These are phyloP conservation scores for Nothobranchius kuhntae DNA, from an alignment of 2,113 vertebrate genomes.

Conservation along the genomic window DNA sequence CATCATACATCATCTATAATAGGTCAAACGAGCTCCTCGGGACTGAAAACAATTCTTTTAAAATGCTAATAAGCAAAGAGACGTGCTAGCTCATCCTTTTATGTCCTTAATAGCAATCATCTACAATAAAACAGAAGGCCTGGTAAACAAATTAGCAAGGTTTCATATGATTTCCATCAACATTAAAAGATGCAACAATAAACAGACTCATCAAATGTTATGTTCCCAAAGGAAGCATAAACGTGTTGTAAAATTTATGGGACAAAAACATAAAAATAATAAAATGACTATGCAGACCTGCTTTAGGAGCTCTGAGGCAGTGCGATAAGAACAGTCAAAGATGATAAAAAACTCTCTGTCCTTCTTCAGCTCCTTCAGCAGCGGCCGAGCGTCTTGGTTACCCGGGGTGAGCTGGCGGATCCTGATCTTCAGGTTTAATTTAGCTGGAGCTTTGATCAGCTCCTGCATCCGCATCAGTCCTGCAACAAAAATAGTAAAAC, in stretches of 20 bases:
- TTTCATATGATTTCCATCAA: slow-evolving; percentile 1
- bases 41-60: slow-evolving; percentile 1
- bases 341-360: slow-evolving; percentile 94
- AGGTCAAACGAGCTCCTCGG: neutral
- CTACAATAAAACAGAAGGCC: neutral
- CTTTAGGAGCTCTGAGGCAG: slow-evolving; percentile 91
- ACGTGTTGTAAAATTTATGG: slow-evolving; percentile 1
- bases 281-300: slow-evolving; percentile 79
- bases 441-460: slow-evolving; percentile 97
- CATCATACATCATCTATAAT: neutral
- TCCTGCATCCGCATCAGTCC: slow-evolving; percentile 97
- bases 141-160: slow-evolving; percentile 11
- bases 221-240: slow-evolving; percentile 9
- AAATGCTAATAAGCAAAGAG: neutral
- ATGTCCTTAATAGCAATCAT: neutral
- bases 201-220: neutral
- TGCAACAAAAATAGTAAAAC: slow-evolving; percentile 60
- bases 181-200: slow-evolving; percentile 1
- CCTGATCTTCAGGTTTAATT: slow-evolving; percentile 94
- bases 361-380: slow-evolving; percentile 98
- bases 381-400: slow-evolving; percentile 89
- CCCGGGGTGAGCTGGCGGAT: slow-evolving; percentile 93
- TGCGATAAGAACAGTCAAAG: slow-evolving; percentile 94
- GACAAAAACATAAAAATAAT: neutral
- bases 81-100: neutral